These are phyloP conservation scores for Borostomias antarcticus DNA, from an alignment of 2,797 vertebrate genomes.

Conservation along the genomic window DNA sequence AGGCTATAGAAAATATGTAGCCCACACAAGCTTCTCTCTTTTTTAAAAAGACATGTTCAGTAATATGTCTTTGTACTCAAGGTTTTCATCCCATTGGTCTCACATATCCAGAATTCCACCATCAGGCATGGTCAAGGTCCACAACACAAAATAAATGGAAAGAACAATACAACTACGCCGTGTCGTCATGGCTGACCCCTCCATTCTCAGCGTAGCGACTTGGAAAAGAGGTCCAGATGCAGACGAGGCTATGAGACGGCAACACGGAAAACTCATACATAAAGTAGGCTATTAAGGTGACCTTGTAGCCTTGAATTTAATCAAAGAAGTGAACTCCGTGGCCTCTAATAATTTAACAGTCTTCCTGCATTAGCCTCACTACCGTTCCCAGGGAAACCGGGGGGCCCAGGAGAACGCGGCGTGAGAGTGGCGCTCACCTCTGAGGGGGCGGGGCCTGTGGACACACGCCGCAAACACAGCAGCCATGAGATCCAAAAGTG, in stretches of 20 bases:
- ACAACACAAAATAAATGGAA: background rate
- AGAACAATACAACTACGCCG: too few species aligned
- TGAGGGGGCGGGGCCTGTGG: conserved; percentile 26
- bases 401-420: conserved; percentile 30
- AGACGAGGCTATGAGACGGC: conserved; percentile 44
- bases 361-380: conserved; percentile 70
- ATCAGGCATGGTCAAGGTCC: background rate
- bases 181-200: background rate
- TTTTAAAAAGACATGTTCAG: too few species aligned
- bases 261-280: conserved; percentile 45
- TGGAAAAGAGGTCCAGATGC: conserved; percentile 36
- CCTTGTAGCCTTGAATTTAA: conserved; percentile 69
- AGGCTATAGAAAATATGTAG: too few species aligned
- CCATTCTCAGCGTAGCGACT: conserved; percentile 26
- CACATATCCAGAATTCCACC: background rate
- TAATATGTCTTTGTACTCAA: too few species aligned
- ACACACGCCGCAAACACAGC: conserved; percentile 9
- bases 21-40: too few species aligned
- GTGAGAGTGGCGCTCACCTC: conserved; percentile 40
- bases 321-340: conserved; percentile 66
- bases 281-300: conserved; percentile 46
- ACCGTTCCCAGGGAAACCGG: conserved; percentile 73
- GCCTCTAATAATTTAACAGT: conserved; percentile 76
- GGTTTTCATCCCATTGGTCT: too few species aligned
- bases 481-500: conserved; percentile 9